Evolutionary conservation across 53 echinoderm and acorn worm species (phyloP), one percentile per base, ranked within the genome.

Genomic region (Astropecten irregularis): DNA sequence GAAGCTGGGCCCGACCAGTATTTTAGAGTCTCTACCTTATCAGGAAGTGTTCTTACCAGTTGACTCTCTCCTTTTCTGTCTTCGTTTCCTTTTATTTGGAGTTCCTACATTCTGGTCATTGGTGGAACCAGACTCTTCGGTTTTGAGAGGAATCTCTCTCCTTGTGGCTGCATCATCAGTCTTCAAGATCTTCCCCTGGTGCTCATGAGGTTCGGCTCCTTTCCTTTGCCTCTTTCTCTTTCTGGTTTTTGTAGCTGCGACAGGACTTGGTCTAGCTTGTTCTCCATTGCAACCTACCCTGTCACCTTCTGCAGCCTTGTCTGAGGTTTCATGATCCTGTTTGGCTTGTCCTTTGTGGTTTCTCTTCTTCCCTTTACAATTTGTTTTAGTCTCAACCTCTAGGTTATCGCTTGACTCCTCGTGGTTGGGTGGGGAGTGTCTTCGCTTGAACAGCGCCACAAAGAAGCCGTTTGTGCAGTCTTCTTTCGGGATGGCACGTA

Each of bases 391-490:
- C 46, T 9, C 4, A 3, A 31, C 20, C 55, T 69, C 26, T 0
- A 35, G 19, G 37, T 53, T 49, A 7, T 69, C 22, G 10, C 26
- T 18, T 16, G 69, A 28, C 18, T 28, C 47, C 30, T 69, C 49
- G 11, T 48, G 49, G 16, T 64, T 19, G 42, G 11, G 6, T 42
- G 42, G 11, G 11, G 42, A 8, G 42, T 11, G 6, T 57, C 35
- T 83, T 22, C 93, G 77, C 71, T 84, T 51, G 37, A 96, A 87
- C 29, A 92, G 65, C 2, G 97, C 97, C 20, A 96, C 94, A 83
- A 96, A 96, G 87, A 96, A 94, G 32, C 97, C 97, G 72, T 94
- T 94, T 0, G 97, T 96, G 37, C 35, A 14, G 81, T 94, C 89
- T 7, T 51, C 83, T 13, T 88, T 63, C 0, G 93, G 84, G 1